phyloP scores from a whole-genome alignment of 2,797 vertebrate genomes.

The Choloepus didactylus region DNA sequence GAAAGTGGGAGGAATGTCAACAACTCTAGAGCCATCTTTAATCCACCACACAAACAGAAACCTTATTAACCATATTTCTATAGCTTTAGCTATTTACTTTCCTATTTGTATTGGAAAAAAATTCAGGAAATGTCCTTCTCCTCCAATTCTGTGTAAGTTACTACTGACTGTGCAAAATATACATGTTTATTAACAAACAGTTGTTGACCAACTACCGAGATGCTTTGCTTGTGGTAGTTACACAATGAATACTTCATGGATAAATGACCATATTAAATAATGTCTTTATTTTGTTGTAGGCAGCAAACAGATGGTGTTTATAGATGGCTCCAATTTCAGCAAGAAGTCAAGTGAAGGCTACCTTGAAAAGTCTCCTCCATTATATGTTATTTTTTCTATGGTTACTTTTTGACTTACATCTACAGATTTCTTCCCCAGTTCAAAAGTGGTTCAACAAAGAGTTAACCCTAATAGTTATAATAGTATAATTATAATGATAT shows the following conservation, averaged over 20 bases:
- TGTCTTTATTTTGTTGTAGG: neutral
- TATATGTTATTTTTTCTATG: neutral
- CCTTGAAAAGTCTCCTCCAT: neutral
- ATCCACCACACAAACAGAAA: neutral
- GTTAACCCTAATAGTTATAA: too few relatives aligned
- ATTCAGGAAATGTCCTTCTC: neutral
- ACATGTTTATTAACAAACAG: neutral
- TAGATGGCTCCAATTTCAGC: neutral
- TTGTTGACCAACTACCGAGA: neutral
- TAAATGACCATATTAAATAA: neutral
- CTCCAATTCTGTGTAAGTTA: neutral
- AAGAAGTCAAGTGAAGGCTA: neutral
- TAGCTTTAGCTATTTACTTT: neutral
- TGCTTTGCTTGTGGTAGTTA: neutral
- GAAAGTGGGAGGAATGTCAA: neutral
- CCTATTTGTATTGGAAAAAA: neutral
- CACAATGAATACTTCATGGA: neutral
- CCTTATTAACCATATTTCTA: neutral
- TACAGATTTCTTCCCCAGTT: neutral
- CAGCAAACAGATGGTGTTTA: neutral
- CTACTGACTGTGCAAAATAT: neutral
- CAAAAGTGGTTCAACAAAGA: neutral
- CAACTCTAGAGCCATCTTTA: neutral
- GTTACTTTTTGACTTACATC: constrained; percentile 2
- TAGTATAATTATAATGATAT: too few relatives aligned